Conservation (phyloP, 2,113 vertebrate genomes). For the Phoenicopterus ruber region DNA sequence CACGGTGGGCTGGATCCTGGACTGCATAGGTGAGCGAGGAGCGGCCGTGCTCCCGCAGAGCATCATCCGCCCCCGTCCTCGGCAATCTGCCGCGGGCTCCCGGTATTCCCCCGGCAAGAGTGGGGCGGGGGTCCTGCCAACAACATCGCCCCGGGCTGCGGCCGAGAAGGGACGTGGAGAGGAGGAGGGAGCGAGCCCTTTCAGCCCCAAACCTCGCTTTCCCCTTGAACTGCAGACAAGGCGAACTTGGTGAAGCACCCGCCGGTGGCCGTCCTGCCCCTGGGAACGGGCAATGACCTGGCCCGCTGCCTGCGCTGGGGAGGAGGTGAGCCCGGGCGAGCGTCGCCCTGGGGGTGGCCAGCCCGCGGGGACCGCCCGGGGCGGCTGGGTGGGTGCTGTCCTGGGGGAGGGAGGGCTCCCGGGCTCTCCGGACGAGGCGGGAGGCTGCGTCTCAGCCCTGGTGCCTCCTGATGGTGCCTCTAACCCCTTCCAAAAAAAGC, state of each 20-base stretch:
- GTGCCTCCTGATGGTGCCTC: neutral
- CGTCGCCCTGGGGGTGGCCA: accelerated
- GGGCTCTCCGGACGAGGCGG: neutral
- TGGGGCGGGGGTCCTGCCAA: neutral
- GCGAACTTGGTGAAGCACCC: constrained; percentile 73
- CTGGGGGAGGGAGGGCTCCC: neutral
- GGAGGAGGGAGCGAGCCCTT: neutral
- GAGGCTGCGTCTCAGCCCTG: neutral
- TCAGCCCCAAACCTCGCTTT: neutral
- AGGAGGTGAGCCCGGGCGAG: constrained; percentile 67
- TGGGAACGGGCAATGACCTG: constrained; percentile 80
- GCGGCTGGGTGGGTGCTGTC: neutral
- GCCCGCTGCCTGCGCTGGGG: constrained; percentile 81
- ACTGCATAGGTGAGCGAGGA: constrained; percentile 75
- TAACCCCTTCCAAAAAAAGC: neutral
- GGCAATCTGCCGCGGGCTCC: accelerated
- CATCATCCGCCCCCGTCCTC: accelerated
- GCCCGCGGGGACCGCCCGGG: accelerated
- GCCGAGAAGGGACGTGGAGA: neutral
- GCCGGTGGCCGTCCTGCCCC: constrained; percentile 73
- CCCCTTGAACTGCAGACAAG: constrained; percentile 67
- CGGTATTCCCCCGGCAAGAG: accelerated
- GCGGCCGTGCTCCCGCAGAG: neutral
- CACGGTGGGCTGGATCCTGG: constrained; percentile 80
- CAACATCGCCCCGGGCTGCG: neutral